Evolutionary conservation across 1,140 invertebrate species (phyloP), one percentile per base, ranked within the genome.

Genomic region (Scaptomyza graminum): DNA sequence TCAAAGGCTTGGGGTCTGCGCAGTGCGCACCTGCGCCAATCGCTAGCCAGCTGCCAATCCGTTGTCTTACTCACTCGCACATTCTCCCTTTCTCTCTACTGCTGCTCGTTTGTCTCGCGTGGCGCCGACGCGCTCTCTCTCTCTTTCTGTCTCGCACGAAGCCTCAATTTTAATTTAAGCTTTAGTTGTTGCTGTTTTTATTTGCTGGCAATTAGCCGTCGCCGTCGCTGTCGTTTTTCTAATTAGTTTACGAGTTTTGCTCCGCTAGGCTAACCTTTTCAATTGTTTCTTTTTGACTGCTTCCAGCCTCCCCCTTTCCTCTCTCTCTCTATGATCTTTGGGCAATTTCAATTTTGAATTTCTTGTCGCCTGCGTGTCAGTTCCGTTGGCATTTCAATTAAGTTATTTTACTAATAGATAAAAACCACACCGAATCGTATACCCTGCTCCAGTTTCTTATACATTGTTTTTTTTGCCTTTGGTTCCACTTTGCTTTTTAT

Each of bases 371-470:
- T 78, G 78, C 82, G 83, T 82, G 83, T 88, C 82, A 87, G 83
- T 88, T 87, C 67, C 83, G 79, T 87, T 87, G 82, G 78, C 82
- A 82, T 87, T 88, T 87, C 83, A 88, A 87, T 88, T 87, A 83
- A 87, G 83, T 87, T 88, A 87, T 87, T 87, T 87, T 62, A 5
- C 12, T 22, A 39, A 7, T 34, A 34, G 37, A 12, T 12, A 41
- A 3, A 11, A 2, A 39, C 37, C 37, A 12, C 37, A 41, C 66
- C 67, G 7, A 49, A 25, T 25, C 47, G 41, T 28, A 13, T n/a
- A n/a, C 31, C 25, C 56, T 56, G 59, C 56, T 65, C 49, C 56
- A 41, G 31, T 75, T 50, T n/a, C n/a, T n/a, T n/a, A n/a, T n/a
- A n/a, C n/a, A n/a, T n/a, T n/a, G n/a, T n/a, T n/a, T n/a, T n/a